These are phyloP conservation scores for Phymastichus coffea DNA, from an alignment of 1,140 invertebrate species.

Conservation along the genomic window DNA sequence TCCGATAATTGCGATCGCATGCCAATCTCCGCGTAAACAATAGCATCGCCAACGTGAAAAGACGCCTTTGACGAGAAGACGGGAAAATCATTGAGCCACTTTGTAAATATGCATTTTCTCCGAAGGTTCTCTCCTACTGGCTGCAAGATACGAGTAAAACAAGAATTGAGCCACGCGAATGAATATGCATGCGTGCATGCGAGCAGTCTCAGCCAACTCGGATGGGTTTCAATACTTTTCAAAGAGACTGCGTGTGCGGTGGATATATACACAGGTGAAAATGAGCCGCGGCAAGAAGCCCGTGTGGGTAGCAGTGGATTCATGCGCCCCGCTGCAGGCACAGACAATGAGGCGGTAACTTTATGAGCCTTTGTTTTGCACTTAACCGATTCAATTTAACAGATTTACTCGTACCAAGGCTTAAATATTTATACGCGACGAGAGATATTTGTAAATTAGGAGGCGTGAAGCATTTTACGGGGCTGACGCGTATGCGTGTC, in stretches of 20 bases:
- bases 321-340: background rate
- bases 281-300: slow-evolving; percentile 10
- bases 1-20: slow-evolving; percentile 23
- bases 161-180: too few relatives aligned
- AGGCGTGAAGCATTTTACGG: slow-evolving; percentile 13
- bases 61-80: background rate
- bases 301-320: slow-evolving; percentile 19
- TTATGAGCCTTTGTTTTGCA: slow-evolving; percentile 25
- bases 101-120: slow-evolving; percentile 8
- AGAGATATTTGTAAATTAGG: slow-evolving; percentile 8
- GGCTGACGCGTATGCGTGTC: background rate
- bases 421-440: slow-evolving; percentile 16
- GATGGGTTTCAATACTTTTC: background rate
- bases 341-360: slow-evolving; percentile 18
- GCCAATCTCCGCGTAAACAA: slow-evolving; percentile 5
- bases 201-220: too few relatives aligned
- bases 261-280: background rate
- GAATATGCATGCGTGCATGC: too few relatives aligned
- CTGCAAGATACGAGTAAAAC: too few relatives aligned
- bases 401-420: slow-evolving; percentile 17
- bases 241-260: background rate
- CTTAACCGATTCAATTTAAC: slow-evolving; percentile 17
- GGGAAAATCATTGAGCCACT: background rate
- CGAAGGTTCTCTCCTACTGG: too few relatives aligned
- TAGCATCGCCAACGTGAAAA: background rate